These are phyloP conservation scores for Hypercompe scribonia DNA, from an alignment of 2,888 invertebrate species.

Conservation along the genomic window DNA sequence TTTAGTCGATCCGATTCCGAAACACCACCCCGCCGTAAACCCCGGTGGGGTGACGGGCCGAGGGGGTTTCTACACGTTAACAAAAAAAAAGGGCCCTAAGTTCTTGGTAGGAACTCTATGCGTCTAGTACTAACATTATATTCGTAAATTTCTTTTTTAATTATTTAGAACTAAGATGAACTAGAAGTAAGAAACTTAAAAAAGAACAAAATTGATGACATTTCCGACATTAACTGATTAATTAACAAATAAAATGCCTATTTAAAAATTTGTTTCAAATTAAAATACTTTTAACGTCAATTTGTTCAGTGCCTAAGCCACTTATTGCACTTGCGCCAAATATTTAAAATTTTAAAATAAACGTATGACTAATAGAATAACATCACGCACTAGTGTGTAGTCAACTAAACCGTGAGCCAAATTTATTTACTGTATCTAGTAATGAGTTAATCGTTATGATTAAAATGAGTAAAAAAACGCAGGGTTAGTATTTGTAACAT, in stretches of 20 bases:
- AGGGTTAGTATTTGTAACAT: neutral
- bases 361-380: constrained; percentile 52
- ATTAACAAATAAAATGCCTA: constrained; percentile 21
- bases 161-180: neutral
- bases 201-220: neutral
- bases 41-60: too few species aligned
- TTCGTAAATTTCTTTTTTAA: neutral
- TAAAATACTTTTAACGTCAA: constrained; percentile 33
- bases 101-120: too few species aligned
- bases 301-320: constrained; percentile 34
- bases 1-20: too few species aligned
- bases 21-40: too few species aligned
- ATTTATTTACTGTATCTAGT: constrained; percentile 1
- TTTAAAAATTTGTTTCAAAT: constrained; percentile 34
- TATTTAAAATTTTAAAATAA: constrained; percentile 55
- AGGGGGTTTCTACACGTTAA: too few species aligned
- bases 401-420: neutral
- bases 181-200: neutral
- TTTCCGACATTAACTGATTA: constrained; percentile 22
- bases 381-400: constrained; percentile 20
- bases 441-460: neutral
- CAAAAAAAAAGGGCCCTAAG: too few species aligned
- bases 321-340: constrained; percentile 52
- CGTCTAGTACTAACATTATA: neutral
- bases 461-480: neutral